Evolutionary conservation across 2,797 vertebrate genomes (phyloP), one percentile per base, ranked within the genome.

Genomic region (Nothura maculosa): DNA sequence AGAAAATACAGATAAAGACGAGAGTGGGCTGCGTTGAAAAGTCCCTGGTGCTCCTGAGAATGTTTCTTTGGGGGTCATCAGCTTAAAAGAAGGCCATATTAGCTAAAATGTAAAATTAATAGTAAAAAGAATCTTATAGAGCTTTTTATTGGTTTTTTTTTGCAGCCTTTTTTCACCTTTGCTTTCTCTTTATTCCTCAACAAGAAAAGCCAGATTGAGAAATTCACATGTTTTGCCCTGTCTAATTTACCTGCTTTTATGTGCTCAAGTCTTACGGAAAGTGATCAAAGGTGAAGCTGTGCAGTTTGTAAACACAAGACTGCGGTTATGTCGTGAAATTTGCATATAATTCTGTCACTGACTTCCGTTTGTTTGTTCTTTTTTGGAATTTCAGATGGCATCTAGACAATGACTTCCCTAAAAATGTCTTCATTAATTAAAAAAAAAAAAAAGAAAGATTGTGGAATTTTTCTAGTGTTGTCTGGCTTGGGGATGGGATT

Each of bases 1-100:
- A 74, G 96, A 95, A 97, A 95, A 93, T 91, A 76, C 68, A 94
- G 96, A 96, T 95, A 96, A 96, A 97, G 77, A 43, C 77, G 74
- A 82, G 69, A 85, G 82, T 25, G 84, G 87, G 57, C 87, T 86
- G 64, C 77, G 70, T 0, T 73, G 68, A 85, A 94, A 89, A 94
- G 85, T 55, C 62, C 82, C 69, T 73, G 43, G 36, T 78, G 58
- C 62, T 92, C 19, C 76, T 86, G 74, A 91, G 94, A 96, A 79
- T 91, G 85, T 85, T 75, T 79, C 69, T 40, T 90, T 76, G 89
- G 84, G 92, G 34, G 28, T 82, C 10, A 15, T 48, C 55, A 57
- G 76, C 9, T 13, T 50, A 45, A 36, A 55, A 50, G 62, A 60
- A 63, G 40, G 12, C 50, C 57, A 40, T 32, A 62, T 55, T 64